Percentiles rank a stretch among this genome's conserved stretches.
These are phyloP conservation scores for Flexamia atlantica DNA, from an alignment of 2,888 invertebrate species.

Conservation along the genomic window DNA sequence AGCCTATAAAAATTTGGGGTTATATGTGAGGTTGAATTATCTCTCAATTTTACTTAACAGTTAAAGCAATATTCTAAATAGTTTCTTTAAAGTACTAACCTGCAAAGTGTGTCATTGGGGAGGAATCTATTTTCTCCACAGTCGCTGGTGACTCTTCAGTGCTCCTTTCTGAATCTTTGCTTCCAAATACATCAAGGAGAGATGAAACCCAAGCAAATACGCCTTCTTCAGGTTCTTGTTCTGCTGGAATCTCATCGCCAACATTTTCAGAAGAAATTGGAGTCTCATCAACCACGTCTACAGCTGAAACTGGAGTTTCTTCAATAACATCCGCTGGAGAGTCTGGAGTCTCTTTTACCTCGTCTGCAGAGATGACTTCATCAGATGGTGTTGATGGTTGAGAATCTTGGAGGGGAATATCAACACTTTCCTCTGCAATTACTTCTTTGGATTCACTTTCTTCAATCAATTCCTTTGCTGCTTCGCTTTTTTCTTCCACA, in stretches of 20 bases:
- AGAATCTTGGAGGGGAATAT: neutral
- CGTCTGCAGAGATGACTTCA: slow-evolving; percentile 43
- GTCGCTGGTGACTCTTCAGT: neutral
- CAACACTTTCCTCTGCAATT: neutral
- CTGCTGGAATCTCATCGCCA: neutral
- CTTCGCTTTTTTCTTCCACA: neutral
- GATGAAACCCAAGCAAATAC: slow-evolving; percentile 38
- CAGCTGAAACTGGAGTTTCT: neutral
- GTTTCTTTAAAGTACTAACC: neutral
- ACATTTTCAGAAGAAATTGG: too few relatives aligned
- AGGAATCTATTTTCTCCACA: neutral
- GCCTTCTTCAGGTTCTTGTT: slow-evolving; percentile 26
- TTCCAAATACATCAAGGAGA: slow-evolving; percentile 33
- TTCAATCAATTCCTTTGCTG: neutral
- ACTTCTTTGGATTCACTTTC: slow-evolving; percentile 2
- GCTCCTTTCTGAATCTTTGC: neutral
- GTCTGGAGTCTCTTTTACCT: too few relatives aligned
- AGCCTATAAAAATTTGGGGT: too few relatives aligned
- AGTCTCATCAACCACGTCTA: neutral
- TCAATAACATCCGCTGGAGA: too few relatives aligned
- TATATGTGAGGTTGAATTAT: too few relatives aligned
- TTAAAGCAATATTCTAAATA: too few relatives aligned
- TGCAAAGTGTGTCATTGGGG: neutral
- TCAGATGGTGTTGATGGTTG: slow-evolving; percentile 63
- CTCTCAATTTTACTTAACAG: too few relatives aligned